Evolutionary conservation across 2,888 invertebrate species (phyloP), one percentile per base, ranked within the genome.

Genomic region (Cephus rjabovi): DNA sequence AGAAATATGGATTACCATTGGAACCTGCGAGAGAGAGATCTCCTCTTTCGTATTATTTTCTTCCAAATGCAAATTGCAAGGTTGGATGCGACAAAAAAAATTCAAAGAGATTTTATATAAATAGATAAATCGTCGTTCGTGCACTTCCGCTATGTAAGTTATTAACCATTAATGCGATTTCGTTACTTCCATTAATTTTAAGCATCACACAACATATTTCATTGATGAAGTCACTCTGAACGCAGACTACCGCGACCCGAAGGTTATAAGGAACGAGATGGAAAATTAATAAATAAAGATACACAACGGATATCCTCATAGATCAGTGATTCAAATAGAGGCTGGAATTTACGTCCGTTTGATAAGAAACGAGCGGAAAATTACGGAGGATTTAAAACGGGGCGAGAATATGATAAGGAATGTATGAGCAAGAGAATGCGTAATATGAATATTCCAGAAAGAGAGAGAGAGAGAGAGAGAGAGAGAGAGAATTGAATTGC

Each of bases 161-260:
- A 31, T 31, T 71, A 71, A 31, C 31, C 1, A 11, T 33, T 34
- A 34, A 33, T 33, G 71, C 15, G 12, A 56, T 74, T 56, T 77
- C 68, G 30, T 56, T 77, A 80, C 82, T 83, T 83, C 80, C 83
- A 80, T 37, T 79, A 78, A 80, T 77, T 82, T 81, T 83, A 84
- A 84, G 84, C 77, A 75, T 77, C 77, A 78, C 79, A 75, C 75
- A 76, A 71, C 2, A 31, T 71, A 34, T 35, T 40, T 30, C 33
- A 74, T 23, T 79, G 34, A 76, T 81, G 79, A 80, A 75, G 80
- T 81, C 83, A 84, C 78, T 79, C 79, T 81, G 83, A 86, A 86
- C 89, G 88, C 87, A 87, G 88, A 86, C 88, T 87, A 86, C 85
- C 89, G 85, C 78, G 79, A 81, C 56, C 23, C 56, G 56, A 23